Percentiles rank a stretch among this genome's conserved stretches.
Conservation (phyloP, 2,888 invertebrate species). For the Tipula confusa region DNA sequence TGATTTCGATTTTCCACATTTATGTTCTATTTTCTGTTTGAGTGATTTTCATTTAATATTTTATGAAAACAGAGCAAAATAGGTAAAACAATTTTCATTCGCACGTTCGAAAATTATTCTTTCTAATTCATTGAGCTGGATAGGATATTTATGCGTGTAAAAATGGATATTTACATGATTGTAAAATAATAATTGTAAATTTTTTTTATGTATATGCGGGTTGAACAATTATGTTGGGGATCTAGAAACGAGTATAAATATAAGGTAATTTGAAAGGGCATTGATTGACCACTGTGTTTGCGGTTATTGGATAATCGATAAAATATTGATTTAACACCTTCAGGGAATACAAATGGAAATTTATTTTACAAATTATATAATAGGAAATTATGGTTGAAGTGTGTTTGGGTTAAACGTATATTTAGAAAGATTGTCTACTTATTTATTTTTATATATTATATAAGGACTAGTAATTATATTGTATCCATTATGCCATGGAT, state of each 20-base stretch:
- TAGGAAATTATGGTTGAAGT: background rate
- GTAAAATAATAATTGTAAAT: background rate
- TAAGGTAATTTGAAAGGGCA: background rate
- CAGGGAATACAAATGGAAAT: background rate
- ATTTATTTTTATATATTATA: too few relatives aligned
- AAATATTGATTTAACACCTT: background rate
- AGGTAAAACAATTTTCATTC: slow-evolving; percentile 6
- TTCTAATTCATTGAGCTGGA: slow-evolving; percentile 25
- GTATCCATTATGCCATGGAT: too few relatives aligned
- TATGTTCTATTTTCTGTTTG: slow-evolving; percentile 12
- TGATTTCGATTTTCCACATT: slow-evolving; percentile 20
- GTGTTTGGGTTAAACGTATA: background rate
- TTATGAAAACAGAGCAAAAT: background rate
- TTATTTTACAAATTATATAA: background rate
- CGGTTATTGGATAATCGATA: background rate
- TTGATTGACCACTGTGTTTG: background rate
- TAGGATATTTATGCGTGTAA: background rate
- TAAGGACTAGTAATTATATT: too few relatives aligned
- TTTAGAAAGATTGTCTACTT: too few relatives aligned
- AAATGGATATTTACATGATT: background rate
- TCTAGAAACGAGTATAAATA: background rate
- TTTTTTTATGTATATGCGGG: background rate
- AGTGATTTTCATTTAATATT: slow-evolving; percentile 9
- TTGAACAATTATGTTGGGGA: background rate
- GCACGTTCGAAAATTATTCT: slow-evolving; percentile 20